Evolutionary conservation across 2,888 invertebrate genomes (phyloP), one percentile per base, ranked within the genome.

Genomic region (Ophraella communa): DNA sequence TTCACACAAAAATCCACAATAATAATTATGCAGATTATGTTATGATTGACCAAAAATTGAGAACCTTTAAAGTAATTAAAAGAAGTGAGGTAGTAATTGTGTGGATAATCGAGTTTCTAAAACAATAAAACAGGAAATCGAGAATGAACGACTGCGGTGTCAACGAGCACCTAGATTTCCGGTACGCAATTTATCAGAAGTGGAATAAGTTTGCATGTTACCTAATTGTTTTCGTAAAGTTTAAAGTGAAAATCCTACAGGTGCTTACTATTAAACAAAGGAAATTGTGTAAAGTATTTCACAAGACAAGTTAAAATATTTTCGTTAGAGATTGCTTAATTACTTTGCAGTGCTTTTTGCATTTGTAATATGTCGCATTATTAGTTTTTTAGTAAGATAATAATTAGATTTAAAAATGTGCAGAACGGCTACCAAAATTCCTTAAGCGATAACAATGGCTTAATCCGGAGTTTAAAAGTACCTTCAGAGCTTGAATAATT

Each of bases 141-240:
- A 27, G 18, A 20, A 14, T 18, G 35, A 45, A 18, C 18, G 42
- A 27, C 14, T 7, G 18, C 35, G 55, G 42, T 52, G 33, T 52
- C 33, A 58, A 49, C 49, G 47, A 58, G 58, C 58, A 58, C 58
- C 58, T 58, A 49, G 58, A 58, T 49, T 58, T 58, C 49, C 58
- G 49, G 47, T 58, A 20, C 45, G 45, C 57, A 57, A 57, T 58
- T 49, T 58, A 58, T 58, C 58, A 33, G 58, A 58, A 49, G 49
- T 21, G 49, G 35, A 35, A 42, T 58, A 58, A 58, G 58, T 58
- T 58, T 39, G 58, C 58, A 47, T 58, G 58, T 49, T 58, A 35
- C 49, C 58, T 58, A 58, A 58, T 58, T 58, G 49, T 58, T 35
- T 58, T 58, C 58, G 33, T 21, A 35, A 49, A 58, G 23, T 47